phyloP scores from a whole-genome alignment of 2,888 invertebrate genomes.

The Hyposoter dolosus region DNA sequence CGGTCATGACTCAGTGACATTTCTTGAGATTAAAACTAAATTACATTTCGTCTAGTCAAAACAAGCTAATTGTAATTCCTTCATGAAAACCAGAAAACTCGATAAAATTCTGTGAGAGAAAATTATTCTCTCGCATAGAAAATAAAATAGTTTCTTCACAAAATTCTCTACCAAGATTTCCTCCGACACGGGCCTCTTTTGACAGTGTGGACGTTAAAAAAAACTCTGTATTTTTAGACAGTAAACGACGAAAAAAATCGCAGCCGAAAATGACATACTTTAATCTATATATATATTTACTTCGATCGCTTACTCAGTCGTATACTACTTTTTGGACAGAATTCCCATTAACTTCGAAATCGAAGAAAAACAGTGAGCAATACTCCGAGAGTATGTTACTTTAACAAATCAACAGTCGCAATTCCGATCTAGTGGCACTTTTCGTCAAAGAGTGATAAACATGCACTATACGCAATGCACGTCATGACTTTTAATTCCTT shows the following conservation, averaged over 20 bases:
- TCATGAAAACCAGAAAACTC: not conserved
- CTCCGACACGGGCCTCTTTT: not conserved
- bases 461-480: conserved; percentile 44
- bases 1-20: no score
- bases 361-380: conserved; percentile 63
- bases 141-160: not conserved
- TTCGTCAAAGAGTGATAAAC: conserved; percentile 55
- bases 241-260: conserved; percentile 13
- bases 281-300: not conserved
- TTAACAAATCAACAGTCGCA: conserved; percentile 60
- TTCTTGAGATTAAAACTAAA: not conserved
- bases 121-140: not conserved
- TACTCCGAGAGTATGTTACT: conserved; percentile 55
- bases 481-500: conserved; percentile 1
- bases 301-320: conserved; percentile 26
- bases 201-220: not conserved
- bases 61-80: not conserved
- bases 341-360: conserved; percentile 43
- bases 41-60: not conserved
- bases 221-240: conserved; percentile 30
- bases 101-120: not conserved
- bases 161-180: not conserved
- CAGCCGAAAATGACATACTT: conserved; percentile 7
- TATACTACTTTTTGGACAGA: conserved; percentile 58
- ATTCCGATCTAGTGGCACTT: conserved; percentile 66